phyloP scores from a whole-genome alignment of 2,888 invertebrate genomes.

The Pasiphila rectangulata region DNA sequence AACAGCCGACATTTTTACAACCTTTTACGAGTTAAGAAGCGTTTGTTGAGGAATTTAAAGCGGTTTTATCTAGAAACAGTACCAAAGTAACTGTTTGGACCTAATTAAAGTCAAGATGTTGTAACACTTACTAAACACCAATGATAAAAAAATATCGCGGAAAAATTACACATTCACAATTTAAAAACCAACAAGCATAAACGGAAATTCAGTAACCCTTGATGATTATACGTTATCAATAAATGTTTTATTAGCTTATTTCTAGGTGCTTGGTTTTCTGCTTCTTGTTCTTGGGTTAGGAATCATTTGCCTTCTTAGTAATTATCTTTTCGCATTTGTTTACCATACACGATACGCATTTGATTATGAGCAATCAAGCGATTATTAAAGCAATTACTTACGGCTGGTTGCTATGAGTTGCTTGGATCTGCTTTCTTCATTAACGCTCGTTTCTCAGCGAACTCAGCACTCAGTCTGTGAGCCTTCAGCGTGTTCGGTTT shows the following conservation, averaged over 20 bases:
- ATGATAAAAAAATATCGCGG: too few relatives aligned
- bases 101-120: too few relatives aligned
- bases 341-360: background rate
- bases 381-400: slow-evolving; percentile 46
- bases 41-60: background rate
- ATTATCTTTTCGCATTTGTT: background rate
- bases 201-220: background rate
- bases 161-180: too few relatives aligned
- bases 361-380: background rate
- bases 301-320: background rate
- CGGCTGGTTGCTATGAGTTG: slow-evolving; percentile 76
- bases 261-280: background rate
- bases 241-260: too few relatives aligned
- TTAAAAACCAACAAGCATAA: background rate
- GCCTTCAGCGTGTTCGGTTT: slow-evolving; percentile 75
- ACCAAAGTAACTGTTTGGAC: too few relatives aligned
- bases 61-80: background rate
- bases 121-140: too few relatives aligned
- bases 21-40: background rate
- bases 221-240: background rate
- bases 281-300: background rate
- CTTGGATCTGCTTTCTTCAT: slow-evolving; percentile 69
- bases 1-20: slow-evolving; percentile 12
- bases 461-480: slow-evolving; percentile 75
- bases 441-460: slow-evolving; percentile 69